These are phyloP conservation scores for Meteorus colon DNA, from an alignment of 2,888 invertebrate genomes.

Conservation along the genomic window DNA sequence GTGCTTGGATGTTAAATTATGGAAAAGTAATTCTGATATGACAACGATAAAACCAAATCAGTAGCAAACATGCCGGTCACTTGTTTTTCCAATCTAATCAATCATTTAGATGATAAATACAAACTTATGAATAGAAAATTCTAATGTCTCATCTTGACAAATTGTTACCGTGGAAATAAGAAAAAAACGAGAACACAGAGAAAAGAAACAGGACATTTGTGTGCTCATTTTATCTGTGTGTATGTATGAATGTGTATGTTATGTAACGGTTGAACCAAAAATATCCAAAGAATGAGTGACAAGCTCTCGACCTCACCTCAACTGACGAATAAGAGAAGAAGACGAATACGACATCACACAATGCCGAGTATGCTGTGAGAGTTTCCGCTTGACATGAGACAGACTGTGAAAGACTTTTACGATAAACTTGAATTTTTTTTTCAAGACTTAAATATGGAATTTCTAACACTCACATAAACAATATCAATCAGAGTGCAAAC, in stretches of 20 bases:
- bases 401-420: slow-evolving; percentile 15
- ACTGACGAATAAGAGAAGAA: slow-evolving; percentile 51
- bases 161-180: not conserved
- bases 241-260: slow-evolving; percentile 29
- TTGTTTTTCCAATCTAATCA: not conserved
- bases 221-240: not conserved
- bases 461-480: not conserved
- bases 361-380: slow-evolving; percentile 31
- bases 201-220: not conserved
- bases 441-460: slow-evolving; percentile 43
- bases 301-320: slow-evolving; percentile 63
- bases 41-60: not conserved
- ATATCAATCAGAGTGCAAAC: too few relatives aligned
- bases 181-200: not conserved
- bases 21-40: too few relatives aligned
- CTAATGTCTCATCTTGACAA: not conserved
- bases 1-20: too few relatives aligned
- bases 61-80: too few relatives aligned
- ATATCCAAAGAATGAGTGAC: slow-evolving; percentile 65
- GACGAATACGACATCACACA: slow-evolving; percentile 35
- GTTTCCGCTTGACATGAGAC: slow-evolving; percentile 11
- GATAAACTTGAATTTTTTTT: slow-evolving; percentile 25
- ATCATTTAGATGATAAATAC: not conserved
- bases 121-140: not conserved
- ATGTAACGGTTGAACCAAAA: slow-evolving; percentile 58